Base-by-base conservation (phyloP, 2,888 invertebrate genomes). In the Epirrhoe alternata region DNA sequence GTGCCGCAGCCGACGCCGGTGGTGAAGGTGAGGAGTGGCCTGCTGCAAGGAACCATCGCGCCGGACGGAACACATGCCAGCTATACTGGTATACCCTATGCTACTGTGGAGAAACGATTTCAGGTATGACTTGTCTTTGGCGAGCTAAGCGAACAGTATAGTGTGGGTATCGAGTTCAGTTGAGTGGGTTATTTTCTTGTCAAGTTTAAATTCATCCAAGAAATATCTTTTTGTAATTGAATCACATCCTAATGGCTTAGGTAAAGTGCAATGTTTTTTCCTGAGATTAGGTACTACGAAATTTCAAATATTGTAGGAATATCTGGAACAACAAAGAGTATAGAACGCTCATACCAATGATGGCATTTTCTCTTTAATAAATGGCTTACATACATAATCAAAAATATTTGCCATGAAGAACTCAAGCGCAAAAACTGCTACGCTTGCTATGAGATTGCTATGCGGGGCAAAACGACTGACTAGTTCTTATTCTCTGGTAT, bases 31-130 rank as follows among this genome's bases (percentile, higher is more conserved):
- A 72, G 75, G 70, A 79, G 81, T 16, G 91, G 90, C 4, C 73
- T 77, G 65, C 74, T 86, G 69, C 78, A 87, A 12, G 90, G 89
- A 4, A 57, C 69, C 12, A 68, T 90, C 6, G 77, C 86, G 0
- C 81, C 79, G 0, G 85, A 85, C 42, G 90, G 90, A 16, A 74
- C 81, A 0, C 77, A 86, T 49, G 73, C 61, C 5, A 76, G 81
- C 35, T 92, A 86, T 66, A 72, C 83, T 0, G 82, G 81, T 3
- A 84, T 92, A 55, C 90, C 91, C 0, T 92, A 90, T 51, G 91
- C 88, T 5, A 85, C 82, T 1, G 79, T 85, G 5, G 74, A 74
- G 4, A 75, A 49, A 14, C 47, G 87, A 12, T 92, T 90, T 72
- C 82, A 87, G 86, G 92, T 87, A 52, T 68, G 73, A 61, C 16